A percentile compares a stretch with the other conserved stretches of the same genome.
Evolutionary conservation across 1,140 invertebrate genomes (phyloP).

Genomic region (Homalodisca vitripennis): DNA sequence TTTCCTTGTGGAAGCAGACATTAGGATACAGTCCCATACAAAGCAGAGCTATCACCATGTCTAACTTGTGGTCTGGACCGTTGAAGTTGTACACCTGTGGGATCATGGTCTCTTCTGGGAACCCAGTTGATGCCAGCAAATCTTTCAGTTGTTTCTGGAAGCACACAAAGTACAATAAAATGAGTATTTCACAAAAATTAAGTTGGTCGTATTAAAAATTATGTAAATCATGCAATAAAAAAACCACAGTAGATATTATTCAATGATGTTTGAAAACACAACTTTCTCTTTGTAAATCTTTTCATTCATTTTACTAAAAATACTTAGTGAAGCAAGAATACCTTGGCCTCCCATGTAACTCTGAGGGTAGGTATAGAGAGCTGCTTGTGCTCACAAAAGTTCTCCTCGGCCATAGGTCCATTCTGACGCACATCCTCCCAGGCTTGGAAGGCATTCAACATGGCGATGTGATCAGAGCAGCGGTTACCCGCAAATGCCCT

Average conservation of each 20-base stretch:
- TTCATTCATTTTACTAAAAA: too few relatives aligned
- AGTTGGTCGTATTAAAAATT: too few relatives aligned
- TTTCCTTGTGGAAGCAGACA: constrained; percentile 93
- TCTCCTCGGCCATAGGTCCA: constrained; percentile 76
- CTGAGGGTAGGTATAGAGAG: constrained; percentile 84
- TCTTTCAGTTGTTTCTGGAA: constrained; percentile 81
- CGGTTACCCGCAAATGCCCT: constrained; percentile 79
- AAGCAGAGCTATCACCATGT: constrained; percentile 82
- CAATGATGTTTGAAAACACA: too few relatives aligned
- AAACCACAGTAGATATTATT: too few relatives aligned
- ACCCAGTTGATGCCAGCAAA: constrained; percentile 77
- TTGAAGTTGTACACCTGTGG: constrained; percentile 72
- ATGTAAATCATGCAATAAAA: too few relatives aligned
- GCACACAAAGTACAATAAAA: constrained; percentile 22
- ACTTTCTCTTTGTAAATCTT: too few relatives aligned
- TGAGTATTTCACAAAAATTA: too few relatives aligned
- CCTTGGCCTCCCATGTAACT: constrained; percentile 90
- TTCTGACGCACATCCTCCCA: constrained; percentile 78
- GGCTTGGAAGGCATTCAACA: constrained; percentile 87
- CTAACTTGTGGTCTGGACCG: constrained; percentile 76
- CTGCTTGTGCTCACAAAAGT: constrained; percentile 90
- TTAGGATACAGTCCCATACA: constrained; percentile 95
- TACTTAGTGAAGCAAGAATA: too few relatives aligned
- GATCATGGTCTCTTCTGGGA: constrained; percentile 83
- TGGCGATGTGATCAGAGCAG: constrained; percentile 92